Conservation (phyloP, 2,113 vertebrate genomes). For the Pantherophis guttatus region DNA sequence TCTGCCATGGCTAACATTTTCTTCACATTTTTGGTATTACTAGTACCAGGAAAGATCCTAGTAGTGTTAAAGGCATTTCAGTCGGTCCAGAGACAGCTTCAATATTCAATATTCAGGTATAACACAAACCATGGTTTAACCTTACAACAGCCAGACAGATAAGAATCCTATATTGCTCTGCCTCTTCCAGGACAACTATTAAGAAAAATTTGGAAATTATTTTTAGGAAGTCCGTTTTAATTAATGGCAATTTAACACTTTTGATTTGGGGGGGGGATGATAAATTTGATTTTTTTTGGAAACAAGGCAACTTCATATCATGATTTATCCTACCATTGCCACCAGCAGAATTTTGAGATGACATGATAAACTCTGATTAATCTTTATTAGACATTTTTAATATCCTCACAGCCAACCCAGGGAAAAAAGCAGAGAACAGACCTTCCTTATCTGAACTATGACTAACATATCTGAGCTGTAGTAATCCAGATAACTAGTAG, state of each 20-base stretch:
- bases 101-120: not conserved
- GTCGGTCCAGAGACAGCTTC: not conserved
- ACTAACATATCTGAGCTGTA: not conserved
- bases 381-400: not conserved
- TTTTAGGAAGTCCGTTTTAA: not conserved
- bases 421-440: not conserved
- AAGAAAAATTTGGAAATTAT: not conserved
- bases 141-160: not conserved
- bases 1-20: not conserved
- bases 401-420: not conserved
- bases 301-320: not conserved
- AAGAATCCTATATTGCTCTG: not conserved
- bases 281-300: not conserved
- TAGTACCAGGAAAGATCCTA: not conserved
- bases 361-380: not conserved
- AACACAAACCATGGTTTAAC: not conserved
- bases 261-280: not conserved
- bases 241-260: not conserved
- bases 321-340: not conserved
- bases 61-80: not conserved
- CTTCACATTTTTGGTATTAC: not conserved
- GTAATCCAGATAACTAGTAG: not conserved
- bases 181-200: not conserved
- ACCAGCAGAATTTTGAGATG: not conserved
- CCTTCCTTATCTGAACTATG: not conserved